phyloP scores from a whole-genome alignment of 2,888 invertebrate species.

The Gymnoscelis rufifasciata region DNA sequence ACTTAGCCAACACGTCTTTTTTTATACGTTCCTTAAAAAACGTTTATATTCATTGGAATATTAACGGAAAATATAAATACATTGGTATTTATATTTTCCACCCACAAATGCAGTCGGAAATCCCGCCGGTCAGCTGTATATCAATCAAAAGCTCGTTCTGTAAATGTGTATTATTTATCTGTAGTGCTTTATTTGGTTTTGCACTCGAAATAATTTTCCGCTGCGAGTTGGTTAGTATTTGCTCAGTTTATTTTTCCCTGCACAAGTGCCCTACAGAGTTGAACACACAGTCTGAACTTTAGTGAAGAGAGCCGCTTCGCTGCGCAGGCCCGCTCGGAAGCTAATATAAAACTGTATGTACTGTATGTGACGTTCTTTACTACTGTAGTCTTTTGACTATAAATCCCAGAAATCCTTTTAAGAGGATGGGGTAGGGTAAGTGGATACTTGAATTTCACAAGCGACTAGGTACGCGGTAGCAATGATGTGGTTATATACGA shows the following conservation, averaged over 20 bases:
- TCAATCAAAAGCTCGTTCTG: constrained; percentile 19
- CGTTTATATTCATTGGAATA: too few relatives aligned
- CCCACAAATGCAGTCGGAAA: constrained; percentile 2
- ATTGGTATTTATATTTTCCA: too few relatives aligned
- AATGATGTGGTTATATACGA: too few relatives aligned
- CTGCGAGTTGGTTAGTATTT: constrained; percentile 58
- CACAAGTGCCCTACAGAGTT: constrained; percentile 58
- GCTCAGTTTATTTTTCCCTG: constrained; percentile 68
- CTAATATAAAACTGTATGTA: constrained; percentile 60
- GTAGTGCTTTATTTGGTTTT: constrained; percentile 46
- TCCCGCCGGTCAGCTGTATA: constrained; percentile 12
- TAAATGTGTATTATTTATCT: constrained; percentile 34
- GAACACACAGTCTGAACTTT: constrained; percentile 53
- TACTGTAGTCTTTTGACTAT: constrained; percentile 45
- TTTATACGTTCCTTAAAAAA: too few relatives aligned
- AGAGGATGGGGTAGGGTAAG: constrained; percentile 14
- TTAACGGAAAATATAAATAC: too few relatives aligned
- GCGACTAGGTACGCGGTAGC: not conserved
- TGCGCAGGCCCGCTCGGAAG: constrained; percentile 48
- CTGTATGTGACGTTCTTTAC: constrained; percentile 50
- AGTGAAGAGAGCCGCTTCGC: constrained; percentile 56
- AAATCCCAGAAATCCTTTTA: constrained; percentile 35
- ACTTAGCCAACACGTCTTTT: too few relatives aligned
- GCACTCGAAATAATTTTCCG: constrained; percentile 54
- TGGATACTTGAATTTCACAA: constrained; percentile 13